phyloP scores from a whole-genome alignment of 2,113 vertebrate species.

The Elephantulus edwardii region DNA sequence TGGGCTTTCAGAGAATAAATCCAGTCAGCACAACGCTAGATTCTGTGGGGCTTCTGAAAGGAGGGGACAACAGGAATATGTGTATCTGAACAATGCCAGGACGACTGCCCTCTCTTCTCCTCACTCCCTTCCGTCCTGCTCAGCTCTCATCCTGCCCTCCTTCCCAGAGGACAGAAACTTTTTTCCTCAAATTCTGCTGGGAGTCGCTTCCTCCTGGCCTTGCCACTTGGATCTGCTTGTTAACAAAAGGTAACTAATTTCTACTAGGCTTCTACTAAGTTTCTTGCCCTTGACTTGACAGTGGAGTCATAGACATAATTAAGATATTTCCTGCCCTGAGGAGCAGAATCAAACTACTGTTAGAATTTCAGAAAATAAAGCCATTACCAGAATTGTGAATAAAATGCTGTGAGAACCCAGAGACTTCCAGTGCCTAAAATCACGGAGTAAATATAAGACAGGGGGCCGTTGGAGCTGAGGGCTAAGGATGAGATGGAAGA shows the following conservation, averaged over 20 bases:
- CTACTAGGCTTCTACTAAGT: background rate
- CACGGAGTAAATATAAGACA: background rate
- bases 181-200: background rate
- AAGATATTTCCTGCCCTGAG: background rate
- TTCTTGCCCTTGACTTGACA: background rate
- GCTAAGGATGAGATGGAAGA: background rate
- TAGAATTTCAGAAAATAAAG: background rate
- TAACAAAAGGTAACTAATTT: background rate
- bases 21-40: background rate
- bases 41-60: background rate
- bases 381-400: background rate
- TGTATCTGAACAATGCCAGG: background rate
- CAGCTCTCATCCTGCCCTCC: too few relatives aligned
- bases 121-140: background rate
- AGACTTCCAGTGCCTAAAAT: background rate
- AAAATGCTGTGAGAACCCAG: background rate
- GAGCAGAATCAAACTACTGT: background rate
- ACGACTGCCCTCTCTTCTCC: background rate
- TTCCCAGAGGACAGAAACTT: background rate
- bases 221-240: background rate
- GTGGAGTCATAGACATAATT: background rate
- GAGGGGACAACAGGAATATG: background rate
- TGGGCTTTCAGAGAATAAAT: background rate
- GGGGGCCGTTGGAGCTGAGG: too few relatives aligned
- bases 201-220: background rate